These are phyloP conservation scores for Pachypeltis micranthus DNA, from an alignment of 1,140 invertebrate genomes.

Conservation along the genomic window DNA sequence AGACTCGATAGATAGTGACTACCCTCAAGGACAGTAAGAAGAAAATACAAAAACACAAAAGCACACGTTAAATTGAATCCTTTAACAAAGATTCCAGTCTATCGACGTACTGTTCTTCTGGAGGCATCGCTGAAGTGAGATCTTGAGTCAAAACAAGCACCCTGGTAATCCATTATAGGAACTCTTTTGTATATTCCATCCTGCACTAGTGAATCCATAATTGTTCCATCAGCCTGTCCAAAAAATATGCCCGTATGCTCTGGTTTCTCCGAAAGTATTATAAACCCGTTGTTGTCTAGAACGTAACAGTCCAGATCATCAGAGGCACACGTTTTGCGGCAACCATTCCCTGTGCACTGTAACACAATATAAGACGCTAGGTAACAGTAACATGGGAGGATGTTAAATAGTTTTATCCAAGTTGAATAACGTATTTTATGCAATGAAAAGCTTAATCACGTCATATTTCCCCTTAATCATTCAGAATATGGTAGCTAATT, in stretches of 20 bases:
- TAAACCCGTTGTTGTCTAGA: conserved; percentile 84
- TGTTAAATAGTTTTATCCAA: too few species aligned
- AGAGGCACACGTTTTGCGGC: conserved; percentile 72
- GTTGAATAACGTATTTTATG: too few species aligned
- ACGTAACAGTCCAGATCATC: conserved; percentile 83
- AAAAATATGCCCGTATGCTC: conserved; percentile 81
- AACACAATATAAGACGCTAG: too few species aligned
- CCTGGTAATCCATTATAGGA: conserved; percentile 77
- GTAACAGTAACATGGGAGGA: too few species aligned
- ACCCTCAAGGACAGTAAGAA: too few species aligned
- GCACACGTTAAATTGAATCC: neutral
- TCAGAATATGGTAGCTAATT: too few species aligned
- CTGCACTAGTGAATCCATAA: conserved; percentile 85
- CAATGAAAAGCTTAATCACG: too few species aligned
- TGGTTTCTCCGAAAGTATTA: conserved; percentile 75
- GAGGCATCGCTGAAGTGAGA: conserved; percentile 52
- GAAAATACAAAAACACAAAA: too few species aligned
- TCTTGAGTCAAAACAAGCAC: conserved; percentile 64
- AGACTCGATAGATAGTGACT: too few species aligned
- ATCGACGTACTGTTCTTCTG: conserved; percentile 22
- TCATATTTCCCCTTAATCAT: too few species aligned
- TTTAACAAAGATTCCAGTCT: conserved; percentile 29
- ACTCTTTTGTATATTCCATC: conserved; percentile 78
- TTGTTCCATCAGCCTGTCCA: conserved; percentile 85
- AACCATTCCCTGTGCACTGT: conserved; percentile 57